Evolutionary conservation across 2,797 vertebrate genomes (phyloP), one percentile per base, ranked within the genome.

Genomic region (Peromyscus nudipes): DNA sequence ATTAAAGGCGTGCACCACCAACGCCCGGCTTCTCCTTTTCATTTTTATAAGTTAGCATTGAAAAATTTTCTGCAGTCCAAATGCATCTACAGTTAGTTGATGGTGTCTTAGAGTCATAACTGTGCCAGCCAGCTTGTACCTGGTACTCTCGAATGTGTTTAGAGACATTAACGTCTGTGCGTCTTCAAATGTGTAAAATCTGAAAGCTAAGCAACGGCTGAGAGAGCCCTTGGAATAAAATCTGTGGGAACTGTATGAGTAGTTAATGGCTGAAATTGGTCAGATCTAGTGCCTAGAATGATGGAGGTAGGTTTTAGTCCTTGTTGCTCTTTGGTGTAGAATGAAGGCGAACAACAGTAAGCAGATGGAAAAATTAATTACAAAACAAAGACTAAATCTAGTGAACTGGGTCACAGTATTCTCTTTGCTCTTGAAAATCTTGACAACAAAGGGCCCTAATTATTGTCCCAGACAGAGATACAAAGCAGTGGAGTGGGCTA

Each of bases 11-110:
- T 43, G 37, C 6, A 4, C 71, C 37, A 75, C 40, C 23, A 43
- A 6, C 6, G 71, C 71, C 40, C 27, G 80, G 2, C 83, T 10
- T 86, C 14, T 31, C 29, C 16, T 19, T 92, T 95, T 60, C 12
- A 82, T 92, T 92, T 57, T 90, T 95, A 8, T 71, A 75, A 86
- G 79, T 95, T 77, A 77, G 91, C 91, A 55, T 49, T 89, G 80
- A 75, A 89, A 89, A 62, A 31, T 88, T 88, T 92, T 93, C 12
- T 92, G 12, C 86, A 65, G 23, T 60, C 75, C 31, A 75, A 29
- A 82, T 92, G 27, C 11, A 43, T 62, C 34, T 96, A 23, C 76
- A 73, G 21, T 14, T 1, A 94, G 4, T 13, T 89, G 69, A 49
- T 88, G 65, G 37, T 76, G 16, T 90, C 21, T 92, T 89, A 10